Percentiles rank a stretch among this genome's conserved stretches.
Evolutionary conservation across 2,888 invertebrate genomes (phyloP).

Genomic region (Drosophila yooni): DNA sequence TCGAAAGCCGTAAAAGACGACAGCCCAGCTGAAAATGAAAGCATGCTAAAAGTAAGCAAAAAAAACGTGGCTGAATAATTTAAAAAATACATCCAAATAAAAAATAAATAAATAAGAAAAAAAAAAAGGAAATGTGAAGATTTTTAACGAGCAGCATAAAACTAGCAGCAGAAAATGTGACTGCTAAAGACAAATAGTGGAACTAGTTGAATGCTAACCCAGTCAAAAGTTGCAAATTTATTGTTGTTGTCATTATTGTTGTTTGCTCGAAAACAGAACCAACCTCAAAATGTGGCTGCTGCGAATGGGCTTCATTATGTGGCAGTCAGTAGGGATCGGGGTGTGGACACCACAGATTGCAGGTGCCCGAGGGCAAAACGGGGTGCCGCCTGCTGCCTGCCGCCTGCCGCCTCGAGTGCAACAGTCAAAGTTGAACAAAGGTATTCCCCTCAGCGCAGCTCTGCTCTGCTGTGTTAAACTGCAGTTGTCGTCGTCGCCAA

Average conservation of each 20-base stretch:
- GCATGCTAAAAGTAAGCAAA: constrained; percentile 15
- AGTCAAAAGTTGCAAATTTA: constrained; percentile 8
- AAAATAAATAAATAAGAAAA: not conserved
- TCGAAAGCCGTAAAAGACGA: constrained; percentile 6
- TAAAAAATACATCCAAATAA: not conserved
- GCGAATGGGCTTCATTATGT: constrained; percentile 58
- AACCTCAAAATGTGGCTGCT: constrained; percentile 45
- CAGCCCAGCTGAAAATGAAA: constrained; percentile 1
- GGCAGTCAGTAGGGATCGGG: constrained; percentile 7
- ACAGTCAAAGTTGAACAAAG: constrained; percentile 39
- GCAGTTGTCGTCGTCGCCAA: constrained; percentile 50
- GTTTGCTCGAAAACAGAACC: constrained; percentile 35
- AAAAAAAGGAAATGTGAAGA: not conserved
- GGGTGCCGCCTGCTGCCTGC: not conserved
- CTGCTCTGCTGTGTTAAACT: constrained; percentile 11
- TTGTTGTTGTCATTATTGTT: constrained; percentile 21
- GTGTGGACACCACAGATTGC: constrained; percentile 4
- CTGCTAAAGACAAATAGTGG: not conserved
- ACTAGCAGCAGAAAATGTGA: not conserved
- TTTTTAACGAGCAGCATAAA: not conserved
- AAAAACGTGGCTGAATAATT: constrained; percentile 5
- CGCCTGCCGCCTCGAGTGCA: constrained; percentile 33
- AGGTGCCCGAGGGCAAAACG: constrained; percentile 28
- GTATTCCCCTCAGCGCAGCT: constrained; percentile 1
- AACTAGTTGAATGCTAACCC: not conserved